Evolutionary conservation across 2,113 vertebrate species (phyloP).

Genomic region (Hoplias malabaricus): DNA sequence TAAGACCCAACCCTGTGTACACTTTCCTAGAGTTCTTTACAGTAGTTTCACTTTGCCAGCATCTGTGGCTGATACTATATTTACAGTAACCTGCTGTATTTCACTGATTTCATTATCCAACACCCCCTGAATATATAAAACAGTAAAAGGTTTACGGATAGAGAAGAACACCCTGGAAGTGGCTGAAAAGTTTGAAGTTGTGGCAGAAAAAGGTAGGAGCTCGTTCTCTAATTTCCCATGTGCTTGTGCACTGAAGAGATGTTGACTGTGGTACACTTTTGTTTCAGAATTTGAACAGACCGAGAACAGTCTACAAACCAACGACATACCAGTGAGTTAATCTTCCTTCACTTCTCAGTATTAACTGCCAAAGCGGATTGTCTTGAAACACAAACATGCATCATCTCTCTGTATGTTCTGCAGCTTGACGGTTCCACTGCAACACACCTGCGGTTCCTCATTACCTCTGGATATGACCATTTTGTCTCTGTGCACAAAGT

Average conservation of each 20-base stretch:
- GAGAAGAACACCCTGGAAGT: conserved; percentile 82
- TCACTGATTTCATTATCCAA: not conserved
- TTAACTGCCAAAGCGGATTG: not conserved
- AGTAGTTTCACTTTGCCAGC: no score
- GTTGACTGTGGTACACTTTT: conserved; percentile 50
- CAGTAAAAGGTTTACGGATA: conserved; percentile 85
- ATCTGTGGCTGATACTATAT: no score
- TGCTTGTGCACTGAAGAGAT: not conserved
- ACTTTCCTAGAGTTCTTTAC: no score
- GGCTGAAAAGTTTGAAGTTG: conserved; percentile 79
- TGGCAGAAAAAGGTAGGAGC: conserved; percentile 83
- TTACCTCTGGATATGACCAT: conserved; percentile 86
- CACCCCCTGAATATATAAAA: conserved; percentile 41
- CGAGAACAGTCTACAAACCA: conserved; percentile 86
- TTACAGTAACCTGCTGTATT: not conserved
- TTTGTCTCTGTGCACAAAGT: conserved; percentile 89
- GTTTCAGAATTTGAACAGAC: conserved; percentile 80
- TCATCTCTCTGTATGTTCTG: conserved; percentile 47
- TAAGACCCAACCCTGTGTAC: conserved; percentile 63
- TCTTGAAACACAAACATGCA: not conserved
- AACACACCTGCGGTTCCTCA: conserved; percentile 86
- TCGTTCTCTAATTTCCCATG: not conserved
- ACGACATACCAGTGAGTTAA: conserved; percentile 84
- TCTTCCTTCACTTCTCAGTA: not conserved
- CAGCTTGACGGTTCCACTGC: conserved; percentile 80